Base-by-base conservation (phyloP, 2,888 invertebrate species). In the Mystacides longicornis region DNA sequence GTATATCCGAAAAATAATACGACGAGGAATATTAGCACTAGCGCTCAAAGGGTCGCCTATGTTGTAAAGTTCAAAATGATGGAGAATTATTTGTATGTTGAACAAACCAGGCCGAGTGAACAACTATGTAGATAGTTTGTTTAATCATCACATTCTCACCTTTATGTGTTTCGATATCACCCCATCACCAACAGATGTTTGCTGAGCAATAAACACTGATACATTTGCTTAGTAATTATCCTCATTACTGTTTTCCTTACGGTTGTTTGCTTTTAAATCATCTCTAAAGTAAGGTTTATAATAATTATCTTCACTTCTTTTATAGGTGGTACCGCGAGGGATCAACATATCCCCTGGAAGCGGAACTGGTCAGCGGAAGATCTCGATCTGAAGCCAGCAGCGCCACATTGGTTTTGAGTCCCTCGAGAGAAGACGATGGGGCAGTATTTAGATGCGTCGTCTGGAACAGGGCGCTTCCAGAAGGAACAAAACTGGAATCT, bases 381-480 rank as follows among this genome's bases (percentile, higher is more conserved):
- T 85, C 86, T 16, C 80, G 87, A 60, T 83, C 86, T 62, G 84
- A 85, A 64, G 82, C 88, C 20, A 88, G 90, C 16, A 82, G 85
- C 50, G 86, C 87, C 3, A 87, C 88, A 7, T 75, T 93, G 50
- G 77, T 82, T 23, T 74, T 94, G 63, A 83, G 81, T 59, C 93
- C 94, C 2, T 81, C 81, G 23, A 83, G 89, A 61, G 89, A 90
- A 61, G 93, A 94, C 69, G 93, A 94, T 67, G 86, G 87, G 9
- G 87, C 89, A 56, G 79, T 81, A 51, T 93, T 87, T 73, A 82
- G 87, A 57, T 94, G 94, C 71, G 87, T 88, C 61, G 93, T 94
- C 51, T 86, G 88, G 80, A 94, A 94, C 75, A 79, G 93, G 48
- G 94, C 93, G 62, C 87, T 94, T 83, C 81, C 85, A 1, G 85